Evolutionary conservation across 2,888 invertebrate genomes (phyloP), one percentile per base, ranked within the genome.

Genomic region (Caenorhabditis sinica): DNA sequence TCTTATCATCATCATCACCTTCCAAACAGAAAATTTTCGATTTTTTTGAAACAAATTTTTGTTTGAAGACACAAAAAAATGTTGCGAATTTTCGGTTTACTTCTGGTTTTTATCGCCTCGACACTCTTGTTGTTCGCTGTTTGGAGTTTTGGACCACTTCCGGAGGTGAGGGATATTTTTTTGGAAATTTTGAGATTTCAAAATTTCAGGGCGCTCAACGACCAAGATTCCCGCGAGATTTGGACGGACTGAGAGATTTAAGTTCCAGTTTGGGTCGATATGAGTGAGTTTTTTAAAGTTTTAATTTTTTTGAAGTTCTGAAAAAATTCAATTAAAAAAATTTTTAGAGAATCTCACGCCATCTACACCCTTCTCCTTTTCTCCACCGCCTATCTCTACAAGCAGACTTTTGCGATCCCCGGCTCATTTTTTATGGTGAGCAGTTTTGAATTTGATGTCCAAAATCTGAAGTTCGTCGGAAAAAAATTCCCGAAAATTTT

Each of bases 351-450:
- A 53, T 49, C 63, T 6, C 82, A 85, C 45, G 60, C 53, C 13
- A 1, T 23, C 28, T 85, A 81, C 74, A 85, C 81, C 8, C 3
- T 82, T 0, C 11, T 60, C 2, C 77, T 85, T 36, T 85, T 85
- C 65, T 85, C 81, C 2, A 33, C 69, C 2, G 94, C 94, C 2
- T 95, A 95, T 89, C 87, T 95, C 36, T 95, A 94, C 93, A 95
- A 95, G 89, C 95, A 95, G 90, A 93, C 94, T 11, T 95, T 95
- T 93, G 94, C 94, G 51, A 94, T 95, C 82, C 95, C 95, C 61
- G 95, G 95, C 25, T 95, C 95, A 33, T 94, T 94, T 51, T 94
- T 95, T 83, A 89, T 95, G 93, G 95, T 95, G 45, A 56, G 51
- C n/a, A n/a, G n/a, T n/a, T n/a, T n/a, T n/a, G n/a, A n/a, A n/a